Evolutionary conservation across 2,888 invertebrate genomes (phyloP), one percentile per base, ranked within the genome.

Genomic region (Neoitamus cyanurus): DNA sequence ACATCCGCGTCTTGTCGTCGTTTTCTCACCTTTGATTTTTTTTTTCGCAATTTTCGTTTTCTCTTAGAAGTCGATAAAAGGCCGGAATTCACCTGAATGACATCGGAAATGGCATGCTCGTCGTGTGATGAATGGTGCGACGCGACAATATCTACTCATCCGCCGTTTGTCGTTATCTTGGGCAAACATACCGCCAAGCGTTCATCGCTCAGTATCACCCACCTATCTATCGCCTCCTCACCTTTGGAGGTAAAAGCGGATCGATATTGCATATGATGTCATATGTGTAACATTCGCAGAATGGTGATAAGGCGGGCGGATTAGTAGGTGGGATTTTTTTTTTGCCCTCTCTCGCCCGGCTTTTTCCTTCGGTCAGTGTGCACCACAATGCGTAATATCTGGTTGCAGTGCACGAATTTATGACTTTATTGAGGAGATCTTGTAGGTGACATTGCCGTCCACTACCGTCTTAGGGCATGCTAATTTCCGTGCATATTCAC

Each of bases 221-320:
- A 80, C 78, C 75, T 73, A 20, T 11, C 15, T 36, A 25, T 30
- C 77, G 15, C 46, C 77, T 58, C 58, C 20, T 58, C 58, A 58
- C 58, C 58, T 58, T 58, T 58, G 58, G 37, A 58, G 20, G 25
- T 20, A 58, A 58, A 58, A 46, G 11, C 78, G 28, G 28, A 78
- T 78, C 58, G 58, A 58, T 80, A 80, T 48, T 58, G 78, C 78
- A 31, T n/a, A 80, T 80, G 78, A 80, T 80, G 78, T 80, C 78
- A 80, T 80, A 80, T 58, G 58, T 48, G 78, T 80, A 80, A 80
- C 48, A 58, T 80, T 80, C 4, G 20, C 58, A 15, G 78, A 31
- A 80, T 31, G 36, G 31, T 42, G 78, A 80, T 80, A 80, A 80
- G 78, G 78, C 78, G 78, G 42, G 20, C 34, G 58, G 20, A 80